These are phyloP conservation scores for Axinella damicornis DNA, from an alignment of 37 sponge, comb jelly and placozoan species.

Conservation along the genomic window DNA sequence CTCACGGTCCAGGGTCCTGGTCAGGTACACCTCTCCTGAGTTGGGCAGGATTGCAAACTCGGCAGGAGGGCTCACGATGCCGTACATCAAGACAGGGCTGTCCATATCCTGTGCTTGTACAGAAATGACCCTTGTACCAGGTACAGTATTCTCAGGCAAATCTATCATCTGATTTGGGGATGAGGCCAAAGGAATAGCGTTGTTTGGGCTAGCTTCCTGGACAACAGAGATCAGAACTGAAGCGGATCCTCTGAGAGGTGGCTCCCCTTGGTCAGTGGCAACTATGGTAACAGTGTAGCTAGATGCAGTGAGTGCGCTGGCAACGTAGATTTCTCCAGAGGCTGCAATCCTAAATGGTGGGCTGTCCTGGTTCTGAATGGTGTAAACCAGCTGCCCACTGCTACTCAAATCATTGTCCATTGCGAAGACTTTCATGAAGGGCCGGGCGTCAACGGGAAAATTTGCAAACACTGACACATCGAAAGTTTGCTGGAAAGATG, in stretches of 20 bases:
- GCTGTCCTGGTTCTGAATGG: neutral
- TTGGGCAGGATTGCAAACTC: slow-evolving; percentile 54
- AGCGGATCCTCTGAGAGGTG: neutral
- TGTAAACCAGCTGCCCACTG: slow-evolving; percentile 35
- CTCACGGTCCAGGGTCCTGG: slow-evolving; percentile 32
- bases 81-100: slow-evolving; percentile 39
- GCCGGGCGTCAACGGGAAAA: neutral
- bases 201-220: neutral
- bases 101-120: slow-evolving; percentile 19
- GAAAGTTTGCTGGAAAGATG: slow-evolving; percentile 52
- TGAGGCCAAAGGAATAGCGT: neutral
- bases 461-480: slow-evolving; percentile 36
- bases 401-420: slow-evolving; percentile 39
- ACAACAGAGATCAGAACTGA: slow-evolving; percentile 22
- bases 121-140: slow-evolving; percentile 29
- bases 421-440: slow-evolving; percentile 60
- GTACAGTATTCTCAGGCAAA: slow-evolving; percentile 15
- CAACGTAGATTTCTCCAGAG: slow-evolving; percentile 62
- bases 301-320: slow-evolving; percentile 15
- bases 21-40: slow-evolving; percentile 62
- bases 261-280: slow-evolving; percentile 30
- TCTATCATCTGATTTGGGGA: neutral
- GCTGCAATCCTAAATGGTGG: slow-evolving; percentile 49
- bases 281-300: slow-evolving; percentile 18
- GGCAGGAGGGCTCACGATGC: slow-evolving; percentile 15